Conservation (phyloP, 2,797 vertebrate species). For the Mus minutoides region DNA sequence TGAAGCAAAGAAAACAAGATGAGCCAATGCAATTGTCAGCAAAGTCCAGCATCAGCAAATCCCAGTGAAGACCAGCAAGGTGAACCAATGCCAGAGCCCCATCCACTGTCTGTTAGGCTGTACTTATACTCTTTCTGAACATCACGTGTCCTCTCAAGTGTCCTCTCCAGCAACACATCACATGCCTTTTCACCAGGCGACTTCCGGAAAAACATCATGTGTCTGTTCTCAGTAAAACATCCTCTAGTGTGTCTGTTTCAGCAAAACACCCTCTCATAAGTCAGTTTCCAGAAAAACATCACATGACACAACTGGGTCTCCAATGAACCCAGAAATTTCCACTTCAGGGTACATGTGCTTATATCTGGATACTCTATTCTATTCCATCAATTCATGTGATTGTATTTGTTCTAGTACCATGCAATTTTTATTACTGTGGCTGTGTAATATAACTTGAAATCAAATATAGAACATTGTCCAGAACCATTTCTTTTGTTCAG, state of each 20-base stretch:
- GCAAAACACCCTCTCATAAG: neutral
- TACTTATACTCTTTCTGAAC: too few relatives aligned
- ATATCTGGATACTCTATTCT: neutral
- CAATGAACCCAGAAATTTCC: neutral
- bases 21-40: neutral
- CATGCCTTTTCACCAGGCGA: neutral
- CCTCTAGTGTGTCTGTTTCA: neutral
- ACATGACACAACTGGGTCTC: neutral
- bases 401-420: neutral
- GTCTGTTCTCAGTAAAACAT: neutral
- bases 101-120: neutral
- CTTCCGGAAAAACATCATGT: neutral
- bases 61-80: neutral
- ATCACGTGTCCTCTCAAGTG: too few relatives aligned
- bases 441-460: neutral
- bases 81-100: neutral
- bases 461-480: neutral
- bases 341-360: neutral
- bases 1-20: neutral
- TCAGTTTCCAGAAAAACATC: neutral
- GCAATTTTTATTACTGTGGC: neutral
- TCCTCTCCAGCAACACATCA: neutral
- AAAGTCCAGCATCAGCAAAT: neutral
- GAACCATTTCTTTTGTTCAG: neutral
- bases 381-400: neutral